A percentile compares a stretch with the other conserved stretches of the same genome.
Evolutionary conservation across 1,140 invertebrate species (phyloP).

Genomic region (Cherax destructor): DNA sequence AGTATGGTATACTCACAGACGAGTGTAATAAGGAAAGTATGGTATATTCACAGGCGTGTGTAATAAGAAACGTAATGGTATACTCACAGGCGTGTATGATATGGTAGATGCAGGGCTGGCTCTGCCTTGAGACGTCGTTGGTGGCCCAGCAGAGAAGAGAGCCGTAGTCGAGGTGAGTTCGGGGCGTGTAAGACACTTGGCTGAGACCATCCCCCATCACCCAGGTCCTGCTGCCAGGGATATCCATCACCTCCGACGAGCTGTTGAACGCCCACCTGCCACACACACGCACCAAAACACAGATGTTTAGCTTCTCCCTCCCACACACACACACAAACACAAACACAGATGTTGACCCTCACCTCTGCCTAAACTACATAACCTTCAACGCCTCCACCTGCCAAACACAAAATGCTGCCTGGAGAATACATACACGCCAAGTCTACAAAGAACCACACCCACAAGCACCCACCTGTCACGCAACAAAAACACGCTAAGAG

Average conservation of each 20-base stretch:
- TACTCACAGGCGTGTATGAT: slow-evolving; percentile 83
- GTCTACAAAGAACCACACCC: too few relatives aligned
- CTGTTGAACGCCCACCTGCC: slow-evolving; percentile 90
- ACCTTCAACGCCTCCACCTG: too few relatives aligned
- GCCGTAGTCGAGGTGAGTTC: slow-evolving; percentile 78
- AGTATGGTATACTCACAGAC: too few relatives aligned
- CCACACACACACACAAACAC: too few relatives aligned
- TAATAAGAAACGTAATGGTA: neutral
- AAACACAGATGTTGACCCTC: too few relatives aligned
- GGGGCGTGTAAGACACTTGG: slow-evolving; percentile 72
- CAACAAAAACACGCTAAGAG: too few relatives aligned
- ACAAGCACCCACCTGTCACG: too few relatives aligned
- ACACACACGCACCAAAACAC: neutral
- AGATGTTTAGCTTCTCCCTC: too few relatives aligned
- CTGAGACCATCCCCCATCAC: neutral
- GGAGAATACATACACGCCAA: too few relatives aligned
- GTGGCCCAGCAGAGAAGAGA: slow-evolving; percentile 86
- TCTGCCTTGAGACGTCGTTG: slow-evolving; percentile 86
- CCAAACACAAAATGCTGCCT: neutral
- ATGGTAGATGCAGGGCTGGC: slow-evolving; percentile 86
- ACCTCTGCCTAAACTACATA: neutral
- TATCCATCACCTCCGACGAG: slow-evolving; percentile 86
- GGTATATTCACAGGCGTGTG: slow-evolving; percentile 78
- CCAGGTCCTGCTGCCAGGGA: slow-evolving; percentile 79
- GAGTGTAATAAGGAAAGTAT: too few relatives aligned